Conservation (phyloP, 1,140 invertebrate genomes). For the Venturia canescens region DNA sequence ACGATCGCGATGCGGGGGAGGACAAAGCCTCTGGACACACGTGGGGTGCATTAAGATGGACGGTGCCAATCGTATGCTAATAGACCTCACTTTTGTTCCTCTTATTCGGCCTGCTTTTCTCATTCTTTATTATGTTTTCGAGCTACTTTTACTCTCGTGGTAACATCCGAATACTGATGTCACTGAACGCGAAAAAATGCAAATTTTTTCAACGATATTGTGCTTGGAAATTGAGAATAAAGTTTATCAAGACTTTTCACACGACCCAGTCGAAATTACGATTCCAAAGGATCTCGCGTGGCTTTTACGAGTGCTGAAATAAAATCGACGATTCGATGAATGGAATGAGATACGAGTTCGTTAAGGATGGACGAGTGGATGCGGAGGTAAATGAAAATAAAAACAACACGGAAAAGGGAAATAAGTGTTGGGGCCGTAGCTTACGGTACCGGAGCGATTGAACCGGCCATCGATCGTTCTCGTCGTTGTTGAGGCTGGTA, state of each 20-base stretch:
- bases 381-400: slow-evolving; percentile 12
- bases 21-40: slow-evolving; percentile 47
- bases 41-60: slow-evolving; percentile 70
- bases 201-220: no score
- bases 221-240: no score
- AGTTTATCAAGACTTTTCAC: no score
- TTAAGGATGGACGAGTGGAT: no score
- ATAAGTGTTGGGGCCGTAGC: slow-evolving; percentile 27
- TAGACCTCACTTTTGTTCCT: slow-evolving; percentile 68
- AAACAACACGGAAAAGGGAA: slow-evolving; percentile 28
- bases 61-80: slow-evolving; percentile 77
- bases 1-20: slow-evolving; percentile 46
- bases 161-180: no score
- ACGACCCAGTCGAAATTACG: no score
- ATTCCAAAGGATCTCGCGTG: no score
- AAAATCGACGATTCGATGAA: no score
- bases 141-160: not conserved
- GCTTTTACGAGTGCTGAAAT: no score
- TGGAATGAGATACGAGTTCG: no score
- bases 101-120: not conserved
- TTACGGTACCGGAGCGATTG: slow-evolving; percentile 27
- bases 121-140: not conserved
- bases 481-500: slow-evolving; percentile 17
- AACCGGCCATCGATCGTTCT: slow-evolving; percentile 48
- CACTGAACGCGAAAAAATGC: no score